phyloP scores from a whole-genome alignment of 2,113 vertebrate genomes.

The Oncorhynchus tshawytscha region DNA sequence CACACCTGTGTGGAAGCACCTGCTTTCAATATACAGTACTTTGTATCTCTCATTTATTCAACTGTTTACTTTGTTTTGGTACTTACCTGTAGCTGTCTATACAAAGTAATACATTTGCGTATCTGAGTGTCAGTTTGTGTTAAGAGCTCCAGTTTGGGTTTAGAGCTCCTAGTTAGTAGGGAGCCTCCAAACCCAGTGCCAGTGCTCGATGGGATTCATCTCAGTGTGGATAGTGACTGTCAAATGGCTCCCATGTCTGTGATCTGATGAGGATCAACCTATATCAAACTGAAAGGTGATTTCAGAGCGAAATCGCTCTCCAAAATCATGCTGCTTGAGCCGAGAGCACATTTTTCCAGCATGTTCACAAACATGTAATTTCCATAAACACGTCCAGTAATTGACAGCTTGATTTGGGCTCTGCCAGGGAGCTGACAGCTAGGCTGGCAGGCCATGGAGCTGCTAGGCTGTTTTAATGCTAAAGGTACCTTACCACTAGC shows the following conservation, averaged over 20 bases:
- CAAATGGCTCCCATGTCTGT: constrained; percentile 69
- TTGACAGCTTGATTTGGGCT: constrained; percentile 80
- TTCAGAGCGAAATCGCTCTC: constrained; percentile 78
- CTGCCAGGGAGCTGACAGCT: constrained; percentile 67
- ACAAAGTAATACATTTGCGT: too few species aligned
- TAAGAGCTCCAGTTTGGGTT: too few species aligned
- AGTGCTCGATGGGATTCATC: too few species aligned
- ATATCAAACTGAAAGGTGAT: constrained; percentile 72
- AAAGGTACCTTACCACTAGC: constrained; percentile 34
- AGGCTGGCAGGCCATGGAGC: background rate
- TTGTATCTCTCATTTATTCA: too few species aligned
- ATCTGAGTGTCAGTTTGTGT: too few species aligned
- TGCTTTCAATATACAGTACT: too few species aligned
- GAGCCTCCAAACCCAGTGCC: too few species aligned
- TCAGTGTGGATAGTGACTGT: constrained; percentile 26
- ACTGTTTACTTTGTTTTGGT: too few species aligned
- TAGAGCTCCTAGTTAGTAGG: too few species aligned
- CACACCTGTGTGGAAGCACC: too few species aligned
- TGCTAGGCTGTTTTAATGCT: constrained; percentile 65
- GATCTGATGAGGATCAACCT: constrained; percentile 73
- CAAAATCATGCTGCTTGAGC: constrained; percentile 72
- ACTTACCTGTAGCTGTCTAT: too few species aligned
- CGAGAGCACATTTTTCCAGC: constrained; percentile 78
- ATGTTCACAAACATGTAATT: constrained; percentile 83
- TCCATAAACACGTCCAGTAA: constrained; percentile 79